These are phyloP conservation scores for Eupeodes corollae DNA, from an alignment of 1,140 invertebrate species.

Conservation along the genomic window DNA sequence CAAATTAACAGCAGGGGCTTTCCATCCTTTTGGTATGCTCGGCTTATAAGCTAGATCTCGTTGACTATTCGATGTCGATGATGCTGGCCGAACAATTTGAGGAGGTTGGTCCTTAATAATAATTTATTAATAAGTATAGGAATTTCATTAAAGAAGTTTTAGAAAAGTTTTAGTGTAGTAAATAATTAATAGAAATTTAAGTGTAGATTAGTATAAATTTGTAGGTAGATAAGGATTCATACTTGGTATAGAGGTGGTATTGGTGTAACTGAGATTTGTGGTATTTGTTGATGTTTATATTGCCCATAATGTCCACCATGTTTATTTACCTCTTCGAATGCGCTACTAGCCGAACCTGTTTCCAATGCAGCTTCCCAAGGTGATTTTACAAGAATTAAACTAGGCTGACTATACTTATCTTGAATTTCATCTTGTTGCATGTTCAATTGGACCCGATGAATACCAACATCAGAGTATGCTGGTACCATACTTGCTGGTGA, in stretches of 20 bases:
- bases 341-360: constrained; percentile 55
- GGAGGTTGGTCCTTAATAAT: too few relatives aligned
- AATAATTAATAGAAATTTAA: too few relatives aligned
- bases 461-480: constrained; percentile 33
- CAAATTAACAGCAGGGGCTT: constrained; percentile 26
- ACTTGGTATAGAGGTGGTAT: too few relatives aligned
- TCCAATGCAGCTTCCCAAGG: constrained; percentile 65
- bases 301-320: not conserved
- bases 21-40: constrained; percentile 43
- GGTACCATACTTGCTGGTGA: constrained; percentile 33
- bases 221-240: too few relatives aligned
- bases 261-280: too few relatives aligned
- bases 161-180: too few relatives aligned
- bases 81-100: not conserved
- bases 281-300: too few relatives aligned
- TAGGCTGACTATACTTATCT: too few relatives aligned
- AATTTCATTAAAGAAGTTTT: too few relatives aligned
- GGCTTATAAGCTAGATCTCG: constrained; percentile 40
- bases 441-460: constrained; percentile 33
- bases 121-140: too few relatives aligned
- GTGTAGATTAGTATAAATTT: too few relatives aligned
- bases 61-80: constrained; percentile 14
- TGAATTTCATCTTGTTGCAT: constrained; percentile 27
- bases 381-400: constrained; percentile 50
- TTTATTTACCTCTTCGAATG: constrained; percentile 44